phyloP scores from a whole-genome alignment of 2,888 invertebrate genomes.

The Synergus itoensis region DNA sequence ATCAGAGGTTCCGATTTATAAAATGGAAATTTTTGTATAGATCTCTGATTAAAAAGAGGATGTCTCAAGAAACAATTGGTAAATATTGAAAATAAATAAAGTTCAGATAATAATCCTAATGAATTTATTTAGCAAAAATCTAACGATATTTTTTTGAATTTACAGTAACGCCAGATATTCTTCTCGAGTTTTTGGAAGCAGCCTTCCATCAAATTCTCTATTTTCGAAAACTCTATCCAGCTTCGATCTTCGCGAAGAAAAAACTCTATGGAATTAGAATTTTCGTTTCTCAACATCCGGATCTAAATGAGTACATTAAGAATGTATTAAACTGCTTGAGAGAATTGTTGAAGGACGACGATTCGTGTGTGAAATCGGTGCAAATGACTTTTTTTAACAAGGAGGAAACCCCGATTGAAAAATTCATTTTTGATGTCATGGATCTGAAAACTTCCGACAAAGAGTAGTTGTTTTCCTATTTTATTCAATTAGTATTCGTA shows the following conservation, averaged over 20 bases:
- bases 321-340: slow-evolving; percentile 66
- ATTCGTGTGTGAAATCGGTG: slow-evolving; percentile 79
- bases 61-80: slow-evolving; percentile 64
- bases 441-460: slow-evolving; percentile 60
- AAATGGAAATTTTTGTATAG: not conserved
- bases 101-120: not conserved
- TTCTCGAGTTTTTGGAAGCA: slow-evolving; percentile 84
- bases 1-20: not conserved
- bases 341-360: slow-evolving; percentile 78
- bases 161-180: slow-evolving; percentile 80
- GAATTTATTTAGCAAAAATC: not conserved
- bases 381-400: slow-evolving; percentile 79
- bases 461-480: slow-evolving; percentile 65
- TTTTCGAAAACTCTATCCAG: slow-evolving; percentile 82
- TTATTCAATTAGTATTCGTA: not conserved
- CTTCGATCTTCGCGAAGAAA: slow-evolving; percentile 81
- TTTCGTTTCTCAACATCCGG: slow-evolving; percentile 82
- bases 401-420: slow-evolving; percentile 76
- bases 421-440: slow-evolving; percentile 78
- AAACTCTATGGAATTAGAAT: slow-evolving; percentile 83
- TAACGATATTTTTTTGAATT: slow-evolving; percentile 42
- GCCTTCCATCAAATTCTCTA: slow-evolving; percentile 83
- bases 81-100: slow-evolving; percentile 38
- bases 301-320: slow-evolving; percentile 81
- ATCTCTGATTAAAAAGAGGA: slow-evolving; percentile 42